phyloP scores from a whole-genome alignment of 2,888 invertebrate genomes.

The Periphyllus acericola region DNA sequence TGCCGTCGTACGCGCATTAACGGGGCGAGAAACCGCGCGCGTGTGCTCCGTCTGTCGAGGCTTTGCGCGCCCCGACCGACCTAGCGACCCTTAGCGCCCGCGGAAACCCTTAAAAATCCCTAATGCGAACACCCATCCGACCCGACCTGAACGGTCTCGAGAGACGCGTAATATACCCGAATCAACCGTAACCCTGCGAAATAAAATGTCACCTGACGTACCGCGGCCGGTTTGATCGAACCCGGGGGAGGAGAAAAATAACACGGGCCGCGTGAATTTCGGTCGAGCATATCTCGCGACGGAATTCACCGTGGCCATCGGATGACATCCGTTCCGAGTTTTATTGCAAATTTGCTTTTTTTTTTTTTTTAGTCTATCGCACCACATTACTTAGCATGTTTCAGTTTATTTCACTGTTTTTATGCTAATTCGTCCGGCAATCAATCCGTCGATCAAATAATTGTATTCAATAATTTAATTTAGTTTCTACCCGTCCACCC shows the following conservation, averaged over 20 bases:
- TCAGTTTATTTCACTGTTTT: too few species aligned
- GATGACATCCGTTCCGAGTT: too few species aligned
- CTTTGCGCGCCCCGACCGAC: neutral
- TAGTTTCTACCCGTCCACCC: too few species aligned
- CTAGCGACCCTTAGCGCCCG: too few species aligned
- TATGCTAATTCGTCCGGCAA: too few species aligned
- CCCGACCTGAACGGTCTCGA: neutral
- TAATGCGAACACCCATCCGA: neutral
- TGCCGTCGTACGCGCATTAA: too few species aligned
- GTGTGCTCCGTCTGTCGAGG: neutral
- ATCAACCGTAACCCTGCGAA: neutral
- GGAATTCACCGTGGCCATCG: too few species aligned
- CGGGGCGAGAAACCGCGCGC: neutral
- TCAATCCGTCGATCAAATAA: too few species aligned
- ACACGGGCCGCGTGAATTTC: neutral
- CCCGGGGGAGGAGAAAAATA: neutral
- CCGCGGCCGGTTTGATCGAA: neutral
- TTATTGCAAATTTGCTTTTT: too few species aligned
- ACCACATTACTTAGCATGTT: too few species aligned
- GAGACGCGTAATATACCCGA: neutral
- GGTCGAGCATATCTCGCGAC: neutral
- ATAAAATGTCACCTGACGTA: neutral
- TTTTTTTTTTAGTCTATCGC: too few species aligned
- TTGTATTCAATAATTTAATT: too few species aligned
- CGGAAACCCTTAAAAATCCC: neutral